Evolutionary conservation across 2,888 invertebrate species (phyloP).

Genomic region (Lasioglossum vierecki): DNA sequence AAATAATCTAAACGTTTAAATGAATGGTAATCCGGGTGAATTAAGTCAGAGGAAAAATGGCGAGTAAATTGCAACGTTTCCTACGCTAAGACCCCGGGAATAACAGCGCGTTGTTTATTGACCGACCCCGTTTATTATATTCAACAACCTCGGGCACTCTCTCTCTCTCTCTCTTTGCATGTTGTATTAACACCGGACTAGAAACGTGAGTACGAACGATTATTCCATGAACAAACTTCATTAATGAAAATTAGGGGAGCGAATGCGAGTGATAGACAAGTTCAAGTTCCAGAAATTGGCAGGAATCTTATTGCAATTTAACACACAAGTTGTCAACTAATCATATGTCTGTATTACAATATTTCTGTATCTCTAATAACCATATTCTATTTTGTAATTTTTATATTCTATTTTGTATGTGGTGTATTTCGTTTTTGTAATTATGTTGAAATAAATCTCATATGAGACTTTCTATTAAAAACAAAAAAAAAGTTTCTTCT

Average conservation of each 20-base stretch:
- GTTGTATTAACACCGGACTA: not conserved
- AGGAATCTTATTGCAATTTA: not conserved
- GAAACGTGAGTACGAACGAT: not conserved
- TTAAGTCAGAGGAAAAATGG: constrained; percentile 10
- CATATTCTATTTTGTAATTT: no score
- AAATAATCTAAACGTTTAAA: constrained; percentile 21
- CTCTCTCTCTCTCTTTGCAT: no score
- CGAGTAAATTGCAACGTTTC: constrained; percentile 15
- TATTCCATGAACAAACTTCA: not conserved
- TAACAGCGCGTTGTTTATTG: constrained; percentile 20
- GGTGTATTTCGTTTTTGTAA: no score
- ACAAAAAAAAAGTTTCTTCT: no score
- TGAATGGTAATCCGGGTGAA: constrained; percentile 19
- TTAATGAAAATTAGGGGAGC: not conserved
- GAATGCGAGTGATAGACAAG: not conserved
- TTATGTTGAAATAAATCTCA: no score
- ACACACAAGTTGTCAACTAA: no score
- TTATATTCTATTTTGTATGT: no score
- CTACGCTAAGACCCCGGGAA: constrained; percentile 10
- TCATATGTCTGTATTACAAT: no score
- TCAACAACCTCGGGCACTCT: not conserved
- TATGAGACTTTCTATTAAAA: no score
- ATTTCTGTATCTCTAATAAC: no score
- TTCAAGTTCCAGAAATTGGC: not conserved
- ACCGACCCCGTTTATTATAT: constrained; percentile 17